A percentile compares a stretch with the other conserved stretches of the same genome.
Evolutionary conservation across 2,888 invertebrate species (phyloP).

Genomic region (Eledona agricola): DNA sequence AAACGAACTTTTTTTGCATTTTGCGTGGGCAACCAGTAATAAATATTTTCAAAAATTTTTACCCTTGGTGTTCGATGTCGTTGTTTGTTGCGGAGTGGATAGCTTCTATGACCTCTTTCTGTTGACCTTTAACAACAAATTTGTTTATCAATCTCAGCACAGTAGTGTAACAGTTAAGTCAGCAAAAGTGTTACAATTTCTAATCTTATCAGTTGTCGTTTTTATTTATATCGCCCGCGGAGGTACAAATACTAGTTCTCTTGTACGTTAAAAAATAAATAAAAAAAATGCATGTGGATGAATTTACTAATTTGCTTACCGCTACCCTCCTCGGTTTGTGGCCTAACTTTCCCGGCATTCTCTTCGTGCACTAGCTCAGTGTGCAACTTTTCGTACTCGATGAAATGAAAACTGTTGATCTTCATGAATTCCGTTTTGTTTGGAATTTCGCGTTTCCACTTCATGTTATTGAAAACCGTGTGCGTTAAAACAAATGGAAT

Average conservation of each 20-base stretch:
- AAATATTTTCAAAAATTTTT: conserved; percentile 3
- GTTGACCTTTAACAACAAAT: conserved; percentile 25
- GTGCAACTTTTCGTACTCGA: conserved; percentile 50
- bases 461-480: conserved; percentile 38
- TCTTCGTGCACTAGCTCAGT: conserved; percentile 43
- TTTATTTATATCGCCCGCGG: no score
- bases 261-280: no score
- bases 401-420: conserved; percentile 50
- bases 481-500: conserved; percentile 9
- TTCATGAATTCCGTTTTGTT: conserved; percentile 51
- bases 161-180: neutral
- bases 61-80: conserved; percentile 4
- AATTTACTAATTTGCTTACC: conserved; percentile 12
- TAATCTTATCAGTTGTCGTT: no score
- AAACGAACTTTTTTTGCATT: neutral
- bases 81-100: conserved; percentile 16
- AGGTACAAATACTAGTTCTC: no score
- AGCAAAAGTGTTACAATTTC: no score
- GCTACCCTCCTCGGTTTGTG: conserved; percentile 1
- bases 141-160: neutral
- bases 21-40: conserved; percentile 18
- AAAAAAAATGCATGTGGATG: no score
- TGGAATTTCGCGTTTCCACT: conserved; percentile 45
- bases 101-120: conserved; percentile 21
- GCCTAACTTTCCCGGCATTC: conserved; percentile 33